Percentiles rank a stretch among this genome's conserved stretches.
These are phyloP conservation scores for Agrilus mali DNA, from an alignment of 2,888 invertebrate species.

Conservation along the genomic window DNA sequence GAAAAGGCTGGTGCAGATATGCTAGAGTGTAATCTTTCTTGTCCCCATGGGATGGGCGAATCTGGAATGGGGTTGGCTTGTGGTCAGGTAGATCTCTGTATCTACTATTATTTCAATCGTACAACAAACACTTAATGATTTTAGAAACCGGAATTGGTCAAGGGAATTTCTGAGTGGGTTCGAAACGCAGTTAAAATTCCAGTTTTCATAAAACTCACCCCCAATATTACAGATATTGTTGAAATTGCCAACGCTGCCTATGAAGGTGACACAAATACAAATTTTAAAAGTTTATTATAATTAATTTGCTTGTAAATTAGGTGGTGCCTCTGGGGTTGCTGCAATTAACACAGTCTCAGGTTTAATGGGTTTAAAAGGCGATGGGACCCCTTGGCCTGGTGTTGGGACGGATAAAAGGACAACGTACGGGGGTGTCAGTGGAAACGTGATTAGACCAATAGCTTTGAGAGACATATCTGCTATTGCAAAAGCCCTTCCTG, in stretches of 20 bases:
- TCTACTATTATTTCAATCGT: background rate
- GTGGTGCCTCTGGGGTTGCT: constrained; percentile 88
- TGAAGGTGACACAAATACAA: constrained; percentile 44
- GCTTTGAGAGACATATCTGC: constrained; percentile 85
- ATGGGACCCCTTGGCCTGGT: constrained; percentile 84
- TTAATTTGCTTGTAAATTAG: constrained; percentile 31
- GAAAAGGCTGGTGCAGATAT: constrained; percentile 85
- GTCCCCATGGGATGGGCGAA: constrained; percentile 99
- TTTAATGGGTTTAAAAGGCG: constrained; percentile 72
- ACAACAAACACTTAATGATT: constrained; percentile 11
- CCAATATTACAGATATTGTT: constrained; percentile 92
- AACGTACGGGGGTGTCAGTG: constrained; percentile 84
- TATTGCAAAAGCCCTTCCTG: constrained; percentile 71
- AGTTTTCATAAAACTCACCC: constrained; percentile 94
- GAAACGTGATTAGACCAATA: constrained; percentile 91
- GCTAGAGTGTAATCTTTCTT: constrained; percentile 89
- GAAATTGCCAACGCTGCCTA: constrained; percentile 81
- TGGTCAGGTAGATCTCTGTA: constrained; percentile 70
- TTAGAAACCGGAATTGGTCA: constrained; percentile 75
- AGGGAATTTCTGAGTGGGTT: constrained; percentile 86
- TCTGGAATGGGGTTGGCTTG: constrained; percentile 97
- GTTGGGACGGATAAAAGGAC: constrained; percentile 71
- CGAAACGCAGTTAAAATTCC: constrained; percentile 76
- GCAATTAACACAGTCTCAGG: constrained; percentile 97
- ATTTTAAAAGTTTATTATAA: too few species aligned